Conservation (phyloP, 2,888 invertebrate species). For the Sialis lutaria region DNA sequence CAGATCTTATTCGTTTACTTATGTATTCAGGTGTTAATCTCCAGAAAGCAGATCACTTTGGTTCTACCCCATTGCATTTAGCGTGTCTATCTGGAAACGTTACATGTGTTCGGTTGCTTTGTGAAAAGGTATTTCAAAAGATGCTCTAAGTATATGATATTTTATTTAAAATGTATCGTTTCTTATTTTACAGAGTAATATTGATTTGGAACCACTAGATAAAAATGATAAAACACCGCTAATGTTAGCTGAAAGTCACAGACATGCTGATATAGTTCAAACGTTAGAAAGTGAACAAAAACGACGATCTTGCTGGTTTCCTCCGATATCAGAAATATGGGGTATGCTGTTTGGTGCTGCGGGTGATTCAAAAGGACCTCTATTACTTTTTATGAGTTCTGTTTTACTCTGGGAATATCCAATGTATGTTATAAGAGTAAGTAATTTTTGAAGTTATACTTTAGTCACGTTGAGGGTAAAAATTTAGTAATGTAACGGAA, state of each 20-base stretch:
- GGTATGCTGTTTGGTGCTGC: conserved; percentile 78
- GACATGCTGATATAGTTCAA: conserved; percentile 70
- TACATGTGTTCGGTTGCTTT: conserved; percentile 69
- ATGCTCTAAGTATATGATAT: too few species aligned
- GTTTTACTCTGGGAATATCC: conserved; percentile 85
- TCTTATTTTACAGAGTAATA: conserved; percentile 43
- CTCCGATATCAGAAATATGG: conserved; percentile 77
- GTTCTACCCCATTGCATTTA: conserved; percentile 79
- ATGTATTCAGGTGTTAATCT: conserved; percentile 84
- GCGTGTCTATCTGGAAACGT: conserved; percentile 80
- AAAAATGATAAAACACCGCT: conserved; percentile 86
- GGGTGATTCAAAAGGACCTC: conserved; percentile 77
- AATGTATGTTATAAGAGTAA: conserved; percentile 74
- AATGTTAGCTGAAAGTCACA: conserved; percentile 75
- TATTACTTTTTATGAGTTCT: conserved; percentile 70
- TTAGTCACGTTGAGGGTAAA: too few species aligned
- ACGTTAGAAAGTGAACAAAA: conserved; percentile 68
- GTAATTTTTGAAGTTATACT: too few species aligned
- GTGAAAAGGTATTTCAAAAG: conserved; percentile 50
- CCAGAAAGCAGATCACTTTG: conserved; percentile 81
- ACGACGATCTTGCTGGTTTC: conserved; percentile 64
- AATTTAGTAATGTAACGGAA: too few species aligned
- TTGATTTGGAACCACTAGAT: conserved; percentile 71
- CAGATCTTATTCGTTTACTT: conserved; percentile 69
- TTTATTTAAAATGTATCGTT: neutral